Evolutionary conservation across 2,888 invertebrate genomes (phyloP).

Genomic region (Drosophila borborema): DNA sequence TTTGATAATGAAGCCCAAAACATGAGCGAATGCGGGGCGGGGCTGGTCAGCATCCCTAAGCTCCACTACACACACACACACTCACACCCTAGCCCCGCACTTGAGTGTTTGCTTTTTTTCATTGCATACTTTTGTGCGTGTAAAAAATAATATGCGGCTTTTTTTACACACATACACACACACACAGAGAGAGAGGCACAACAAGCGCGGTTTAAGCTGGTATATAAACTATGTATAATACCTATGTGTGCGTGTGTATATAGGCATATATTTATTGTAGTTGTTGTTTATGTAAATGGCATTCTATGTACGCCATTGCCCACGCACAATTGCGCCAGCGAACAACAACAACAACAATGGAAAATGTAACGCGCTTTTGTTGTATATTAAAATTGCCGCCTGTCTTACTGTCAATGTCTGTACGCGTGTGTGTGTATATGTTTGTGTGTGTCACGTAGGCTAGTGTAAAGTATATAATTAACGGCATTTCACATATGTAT

Average conservation of each 20-base stretch:
- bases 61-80: background rate
- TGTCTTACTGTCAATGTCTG: slow-evolving; percentile 47
- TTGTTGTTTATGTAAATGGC: slow-evolving; percentile 60
- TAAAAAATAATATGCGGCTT: slow-evolving; percentile 64
- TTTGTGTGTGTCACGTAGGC: slow-evolving; percentile 53
- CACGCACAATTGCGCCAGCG: slow-evolving; percentile 63
- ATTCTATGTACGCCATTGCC: slow-evolving; percentile 61
- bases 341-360: slow-evolving; percentile 46
- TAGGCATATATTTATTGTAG: slow-evolving; percentile 43
- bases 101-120: slow-evolving; percentile 44
- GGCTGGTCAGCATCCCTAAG: background rate
- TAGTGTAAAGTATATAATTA: slow-evolving; percentile 77
- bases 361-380: slow-evolving; percentile 71
- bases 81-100: background rate
- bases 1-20: slow-evolving; percentile 46
- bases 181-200: slow-evolving; percentile 11
- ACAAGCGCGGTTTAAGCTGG: slow-evolving; percentile 52
- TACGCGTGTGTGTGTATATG: slow-evolving; percentile 30
- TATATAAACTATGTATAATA: slow-evolving; percentile 40
- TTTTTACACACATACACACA: slow-evolving; percentile 26
- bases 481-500: slow-evolving; percentile 68
- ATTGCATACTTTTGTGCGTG: slow-evolving; percentile 68
- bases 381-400: slow-evolving; percentile 76
- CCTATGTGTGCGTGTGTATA: slow-evolving; percentile 20
- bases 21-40: background rate